phyloP scores from a whole-genome alignment of 1,140 invertebrate genomes.

The Lutraria rhynchaena region DNA sequence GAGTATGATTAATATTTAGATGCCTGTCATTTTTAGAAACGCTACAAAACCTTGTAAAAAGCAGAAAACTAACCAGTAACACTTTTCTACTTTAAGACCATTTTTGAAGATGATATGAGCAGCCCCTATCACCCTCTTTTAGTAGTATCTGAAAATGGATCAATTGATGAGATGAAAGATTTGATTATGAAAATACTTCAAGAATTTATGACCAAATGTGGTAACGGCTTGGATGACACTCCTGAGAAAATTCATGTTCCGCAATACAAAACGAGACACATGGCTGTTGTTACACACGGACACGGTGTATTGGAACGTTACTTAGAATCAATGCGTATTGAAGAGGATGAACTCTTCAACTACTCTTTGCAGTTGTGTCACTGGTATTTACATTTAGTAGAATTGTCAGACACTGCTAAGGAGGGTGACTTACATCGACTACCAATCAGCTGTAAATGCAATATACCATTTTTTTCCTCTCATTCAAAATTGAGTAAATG shows the following conservation, averaged over 20 bases:
- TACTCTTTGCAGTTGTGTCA: background rate
- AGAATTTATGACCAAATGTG: background rate
- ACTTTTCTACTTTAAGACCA: too few species aligned
- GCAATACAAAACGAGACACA: background rate
- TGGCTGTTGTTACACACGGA: background rate
- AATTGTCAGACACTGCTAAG: background rate
- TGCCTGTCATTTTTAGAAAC: too few species aligned
- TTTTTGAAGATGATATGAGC: too few species aligned
- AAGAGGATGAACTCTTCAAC: background rate
- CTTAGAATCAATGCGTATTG: background rate
- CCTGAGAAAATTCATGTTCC: background rate
- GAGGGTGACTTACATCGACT: background rate
- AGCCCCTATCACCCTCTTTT: too few species aligned
- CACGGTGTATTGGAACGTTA: background rate
- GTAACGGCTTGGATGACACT: background rate
- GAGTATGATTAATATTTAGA: too few species aligned
- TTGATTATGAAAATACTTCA: background rate
- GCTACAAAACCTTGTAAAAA: too few species aligned
- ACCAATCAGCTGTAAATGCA: background rate
- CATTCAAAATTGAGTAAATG: constrained; percentile 56
- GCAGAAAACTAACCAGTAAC: too few species aligned
- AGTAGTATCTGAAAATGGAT: too few species aligned
- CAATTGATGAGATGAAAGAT: background rate
- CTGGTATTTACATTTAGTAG: background rate
- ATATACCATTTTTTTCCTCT: constrained; percentile 57